Conservation (phyloP, 2,113 vertebrate species). For the Microcebus lehilahytsara region DNA sequence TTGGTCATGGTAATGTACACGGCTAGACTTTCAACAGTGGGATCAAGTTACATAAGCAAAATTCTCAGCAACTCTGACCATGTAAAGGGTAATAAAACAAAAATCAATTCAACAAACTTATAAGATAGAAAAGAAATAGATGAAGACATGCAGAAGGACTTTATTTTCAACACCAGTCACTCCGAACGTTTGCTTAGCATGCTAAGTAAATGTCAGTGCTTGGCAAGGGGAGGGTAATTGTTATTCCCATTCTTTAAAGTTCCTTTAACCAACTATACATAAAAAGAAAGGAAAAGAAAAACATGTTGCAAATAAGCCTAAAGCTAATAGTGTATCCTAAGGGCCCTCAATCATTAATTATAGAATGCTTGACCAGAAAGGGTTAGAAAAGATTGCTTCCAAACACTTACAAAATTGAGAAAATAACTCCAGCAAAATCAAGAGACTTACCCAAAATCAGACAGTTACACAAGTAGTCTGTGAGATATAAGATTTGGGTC, state of each 20-base stretch:
- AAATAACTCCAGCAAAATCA: not conserved
- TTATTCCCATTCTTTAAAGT: not conserved
- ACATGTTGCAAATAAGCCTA: not conserved
- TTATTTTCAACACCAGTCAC: slow-evolving; percentile 41
- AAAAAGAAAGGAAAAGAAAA: not conserved
- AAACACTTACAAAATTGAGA: not conserved
- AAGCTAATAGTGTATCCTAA: not conserved
- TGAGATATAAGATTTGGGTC: not conserved
- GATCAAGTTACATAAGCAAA: not conserved
- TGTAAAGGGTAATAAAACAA: slow-evolving; percentile 56
- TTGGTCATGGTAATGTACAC: not conserved
- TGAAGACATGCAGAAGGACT: slow-evolving; percentile 45
- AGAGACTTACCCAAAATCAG: not conserved
- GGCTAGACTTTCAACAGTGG: not conserved
- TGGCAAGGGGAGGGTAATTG: slow-evolving; percentile 3
- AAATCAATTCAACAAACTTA: slow-evolving; percentile 63
- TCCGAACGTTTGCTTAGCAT: slow-evolving; percentile 29
- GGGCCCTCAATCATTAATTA: not conserved
- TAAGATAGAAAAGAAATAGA: slow-evolving; percentile 54
- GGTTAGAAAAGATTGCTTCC: not conserved
- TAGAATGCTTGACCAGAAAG: not conserved
- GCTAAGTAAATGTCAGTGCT: slow-evolving; percentile 57
- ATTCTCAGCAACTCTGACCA: slow-evolving; percentile 27
- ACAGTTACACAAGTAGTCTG: not conserved
- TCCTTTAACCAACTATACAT: not conserved